Conservation (phyloP, 1,140 invertebrate species). For the Diabrotica undecimpunctata region DNA sequence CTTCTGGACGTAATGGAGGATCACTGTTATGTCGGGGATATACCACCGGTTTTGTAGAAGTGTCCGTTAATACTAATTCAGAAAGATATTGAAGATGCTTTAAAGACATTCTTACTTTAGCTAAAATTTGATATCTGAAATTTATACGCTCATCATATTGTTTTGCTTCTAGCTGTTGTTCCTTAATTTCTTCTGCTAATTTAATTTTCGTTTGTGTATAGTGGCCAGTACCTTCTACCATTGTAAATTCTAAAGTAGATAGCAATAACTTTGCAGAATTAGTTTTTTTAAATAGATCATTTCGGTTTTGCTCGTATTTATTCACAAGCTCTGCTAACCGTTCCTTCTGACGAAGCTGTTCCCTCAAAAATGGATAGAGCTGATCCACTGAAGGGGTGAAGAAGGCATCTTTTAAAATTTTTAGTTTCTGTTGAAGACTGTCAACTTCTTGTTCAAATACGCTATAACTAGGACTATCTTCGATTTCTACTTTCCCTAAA, state of each 20-base stretch:
- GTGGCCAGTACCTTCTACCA: conserved; percentile 52
- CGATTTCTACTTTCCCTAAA: conserved; percentile 36
- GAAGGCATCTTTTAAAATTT: conserved; percentile 50
- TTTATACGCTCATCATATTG: conserved; percentile 32
- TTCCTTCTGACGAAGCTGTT: conserved; percentile 54
- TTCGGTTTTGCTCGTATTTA: conserved; percentile 50
- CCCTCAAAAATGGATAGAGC: conserved; percentile 53
- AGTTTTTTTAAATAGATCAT: conserved; percentile 52
- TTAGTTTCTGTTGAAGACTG: conserved; percentile 53
- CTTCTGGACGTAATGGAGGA: conserved; percentile 20
- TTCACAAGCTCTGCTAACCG: conserved; percentile 51
- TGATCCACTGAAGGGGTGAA: conserved; percentile 49
- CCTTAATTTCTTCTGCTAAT: conserved; percentile 47
- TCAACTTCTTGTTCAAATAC: conserved; percentile 49
- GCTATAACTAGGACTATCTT: conserved; percentile 43
- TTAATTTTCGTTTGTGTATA: conserved; percentile 52
- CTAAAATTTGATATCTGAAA: conserved; percentile 32
- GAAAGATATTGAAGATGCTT: conserved; percentile 37
- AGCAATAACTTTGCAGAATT: conserved; percentile 55
- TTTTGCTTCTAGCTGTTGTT: conserved; percentile 48
- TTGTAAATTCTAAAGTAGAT: conserved; percentile 54
- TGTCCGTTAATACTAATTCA: conserved; percentile 16
- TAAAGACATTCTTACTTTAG: conserved; percentile 35
- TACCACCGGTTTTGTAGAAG: background rate
- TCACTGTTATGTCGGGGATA: background rate